A percentile compares a stretch with the other conserved stretches of the same genome.
phyloP scores from a whole-genome alignment of 2,888 invertebrate genomes.

The Encarsia formosa region DNA sequence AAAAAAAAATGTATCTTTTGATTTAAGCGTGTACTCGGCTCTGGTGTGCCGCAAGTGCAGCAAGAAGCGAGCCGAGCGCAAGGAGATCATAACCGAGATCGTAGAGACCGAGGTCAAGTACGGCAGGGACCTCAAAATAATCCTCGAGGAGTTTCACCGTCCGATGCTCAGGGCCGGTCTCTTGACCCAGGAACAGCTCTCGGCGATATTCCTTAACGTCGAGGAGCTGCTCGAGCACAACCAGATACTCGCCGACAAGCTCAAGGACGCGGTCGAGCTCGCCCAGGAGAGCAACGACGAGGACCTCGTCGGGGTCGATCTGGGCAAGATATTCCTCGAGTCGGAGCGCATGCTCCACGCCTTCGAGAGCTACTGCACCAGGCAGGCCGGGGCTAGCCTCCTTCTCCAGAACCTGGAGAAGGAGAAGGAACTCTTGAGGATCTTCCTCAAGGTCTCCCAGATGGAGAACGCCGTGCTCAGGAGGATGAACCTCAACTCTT shows the following conservation, averaged over 20 bases:
- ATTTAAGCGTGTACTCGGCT: conserved; percentile 63
- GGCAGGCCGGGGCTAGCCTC: conserved; percentile 86
- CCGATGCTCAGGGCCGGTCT: conserved; percentile 91
- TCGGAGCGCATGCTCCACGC: conserved; percentile 90
- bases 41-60: conserved; percentile 83
- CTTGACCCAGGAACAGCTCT: conserved; percentile 84
- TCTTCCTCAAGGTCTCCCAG: conserved; percentile 92
- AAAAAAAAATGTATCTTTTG: too few relatives aligned
- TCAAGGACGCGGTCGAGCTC: conserved; percentile 82
- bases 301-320: conserved; percentile 82
- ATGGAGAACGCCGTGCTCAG: conserved; percentile 91
- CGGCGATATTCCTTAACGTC: conserved; percentile 88
- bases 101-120: conserved; percentile 96
- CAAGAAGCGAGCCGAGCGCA: conserved; percentile 82
- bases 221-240: conserved; percentile 88
- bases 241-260: conserved; percentile 77
- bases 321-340: conserved; percentile 86
- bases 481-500: conserved; percentile 95
- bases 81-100: conserved; percentile 91
- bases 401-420: conserved; percentile 86
- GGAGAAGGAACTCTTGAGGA: conserved; percentile 88
- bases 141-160: conserved; percentile 87
- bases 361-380: conserved; percentile 91
- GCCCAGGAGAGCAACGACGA: conserved; percentile 60
- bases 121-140: conserved; percentile 86